phyloP scores from a whole-genome alignment of 2,797 vertebrate genomes.

The Scleropages formosus region DNA sequence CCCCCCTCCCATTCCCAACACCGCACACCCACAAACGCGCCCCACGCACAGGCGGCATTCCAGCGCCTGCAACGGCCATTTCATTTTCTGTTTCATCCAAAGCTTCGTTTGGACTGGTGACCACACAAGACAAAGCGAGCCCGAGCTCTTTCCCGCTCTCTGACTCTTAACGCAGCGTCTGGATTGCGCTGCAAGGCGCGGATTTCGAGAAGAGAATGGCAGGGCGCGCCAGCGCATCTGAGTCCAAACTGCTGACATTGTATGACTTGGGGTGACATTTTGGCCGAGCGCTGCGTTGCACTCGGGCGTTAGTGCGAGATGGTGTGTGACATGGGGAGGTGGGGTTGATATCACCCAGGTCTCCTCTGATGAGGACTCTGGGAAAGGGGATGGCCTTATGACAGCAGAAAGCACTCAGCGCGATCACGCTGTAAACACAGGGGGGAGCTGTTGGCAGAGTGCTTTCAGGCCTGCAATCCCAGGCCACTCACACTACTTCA shows the following conservation, averaged over 20 bases:
- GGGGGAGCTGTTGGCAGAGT: not conserved
- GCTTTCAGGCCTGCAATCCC: not conserved
- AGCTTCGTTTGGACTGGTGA: not conserved
- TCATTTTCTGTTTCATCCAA: constrained; percentile 6
- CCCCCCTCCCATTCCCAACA: not conserved
- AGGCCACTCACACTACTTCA: not conserved
- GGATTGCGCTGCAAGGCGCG: not conserved
- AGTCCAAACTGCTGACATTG: constrained; percentile 7
- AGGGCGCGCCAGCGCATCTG: not conserved
- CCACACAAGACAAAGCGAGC: not conserved
- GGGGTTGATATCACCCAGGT: not conserved
- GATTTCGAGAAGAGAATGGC: not conserved
- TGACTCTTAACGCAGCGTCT: not conserved
- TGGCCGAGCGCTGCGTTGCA: not conserved
- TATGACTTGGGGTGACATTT: not conserved
- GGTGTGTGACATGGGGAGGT: not conserved
- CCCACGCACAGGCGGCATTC: constrained; percentile 17
- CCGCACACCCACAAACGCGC: not conserved
- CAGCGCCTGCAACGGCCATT: constrained; percentile 10
- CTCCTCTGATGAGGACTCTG: not conserved
- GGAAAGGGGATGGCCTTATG: not conserved
- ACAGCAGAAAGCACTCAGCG: constrained; percentile 2
- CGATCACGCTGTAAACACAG: not conserved
- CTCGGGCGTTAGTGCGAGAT: not conserved
- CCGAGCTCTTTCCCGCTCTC: constrained; percentile 5